Percentiles rank a stretch among this genome's conserved stretches.
Evolutionary conservation across 2,797 vertebrate species (phyloP).

Genomic region (Meriones psammophilus): DNA sequence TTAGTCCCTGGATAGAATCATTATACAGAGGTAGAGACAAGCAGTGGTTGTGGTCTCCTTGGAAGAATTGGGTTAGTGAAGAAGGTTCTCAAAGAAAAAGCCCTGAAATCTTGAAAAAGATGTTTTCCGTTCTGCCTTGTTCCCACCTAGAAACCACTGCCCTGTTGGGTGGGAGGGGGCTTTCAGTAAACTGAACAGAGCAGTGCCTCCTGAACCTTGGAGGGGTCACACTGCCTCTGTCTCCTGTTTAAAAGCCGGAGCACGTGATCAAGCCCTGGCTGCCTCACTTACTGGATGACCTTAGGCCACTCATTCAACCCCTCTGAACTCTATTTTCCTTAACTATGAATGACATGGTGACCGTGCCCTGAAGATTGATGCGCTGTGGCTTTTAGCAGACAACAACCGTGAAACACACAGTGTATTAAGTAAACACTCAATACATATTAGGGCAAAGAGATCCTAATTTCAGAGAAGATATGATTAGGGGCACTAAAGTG

Average conservation of each 20-base stretch:
- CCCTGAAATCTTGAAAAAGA: neutral
- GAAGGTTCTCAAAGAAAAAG: neutral
- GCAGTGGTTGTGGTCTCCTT: neutral
- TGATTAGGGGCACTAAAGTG: neutral
- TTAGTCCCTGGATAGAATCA: neutral
- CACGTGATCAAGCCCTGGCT: neutral
- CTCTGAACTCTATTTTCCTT: neutral
- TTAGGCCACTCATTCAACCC: neutral
- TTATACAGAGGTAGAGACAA: neutral
- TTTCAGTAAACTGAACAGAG: neutral
- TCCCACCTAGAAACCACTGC: neutral
- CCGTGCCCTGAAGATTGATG: neutral
- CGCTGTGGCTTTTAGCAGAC: neutral
- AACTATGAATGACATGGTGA: neutral
- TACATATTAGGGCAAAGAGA: neutral
- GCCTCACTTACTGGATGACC: neutral
- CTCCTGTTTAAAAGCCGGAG: neutral
- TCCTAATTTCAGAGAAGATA: neutral
- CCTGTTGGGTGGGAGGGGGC: neutral
- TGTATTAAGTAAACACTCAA: neutral
- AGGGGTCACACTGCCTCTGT: neutral
- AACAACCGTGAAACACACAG: neutral
- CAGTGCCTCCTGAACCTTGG: neutral
- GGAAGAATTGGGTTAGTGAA: neutral
- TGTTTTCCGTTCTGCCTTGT: neutral